A percentile compares a stretch with the other conserved stretches of the same genome.
Evolutionary conservation across 1,140 invertebrate species (phyloP).

Genomic region (Maconellicoccus hirsutus): DNA sequence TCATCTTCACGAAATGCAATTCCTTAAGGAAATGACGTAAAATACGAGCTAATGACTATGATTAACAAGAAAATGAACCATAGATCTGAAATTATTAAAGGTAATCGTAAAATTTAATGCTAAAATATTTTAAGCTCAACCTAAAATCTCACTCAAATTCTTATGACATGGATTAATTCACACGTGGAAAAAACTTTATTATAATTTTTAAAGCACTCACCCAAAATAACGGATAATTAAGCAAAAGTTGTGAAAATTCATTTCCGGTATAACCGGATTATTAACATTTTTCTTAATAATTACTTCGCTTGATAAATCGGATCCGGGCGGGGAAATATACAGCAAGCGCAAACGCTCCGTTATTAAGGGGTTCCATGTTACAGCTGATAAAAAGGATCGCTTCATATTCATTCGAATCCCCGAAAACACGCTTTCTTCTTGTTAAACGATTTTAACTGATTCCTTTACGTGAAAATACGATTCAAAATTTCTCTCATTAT

Average conservation of each 20-base stretch:
- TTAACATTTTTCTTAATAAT: not conserved
- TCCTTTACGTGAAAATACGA: not conserved
- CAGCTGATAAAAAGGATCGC: constrained; percentile 6
- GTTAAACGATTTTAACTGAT: not conserved
- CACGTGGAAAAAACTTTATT: too few species aligned
- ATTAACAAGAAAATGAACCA: too few species aligned
- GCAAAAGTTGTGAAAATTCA: not conserved
- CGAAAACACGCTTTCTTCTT: not conserved
- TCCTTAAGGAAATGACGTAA: too few species aligned
- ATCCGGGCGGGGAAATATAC: not conserved
- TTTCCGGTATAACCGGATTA: not conserved
- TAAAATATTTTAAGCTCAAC: too few species aligned
- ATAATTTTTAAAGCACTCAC: too few species aligned
- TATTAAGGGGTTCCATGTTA: not conserved
- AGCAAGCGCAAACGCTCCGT: not conserved
- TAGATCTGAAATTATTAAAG: too few species aligned
- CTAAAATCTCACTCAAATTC: too few species aligned
- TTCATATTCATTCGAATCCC: not conserved
- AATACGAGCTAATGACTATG: too few species aligned
- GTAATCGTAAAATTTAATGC: too few species aligned
- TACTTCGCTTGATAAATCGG: not conserved
- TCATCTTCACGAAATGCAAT: too few species aligned
- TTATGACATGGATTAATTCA: too few species aligned
- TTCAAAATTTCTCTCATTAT: too few species aligned
- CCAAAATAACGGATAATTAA: not conserved